A percentile compares a stretch with the other conserved stretches of the same genome.
Evolutionary conservation across 2,113 vertebrate genomes (phyloP).

Genomic region (Sphyrna mokarran): DNA sequence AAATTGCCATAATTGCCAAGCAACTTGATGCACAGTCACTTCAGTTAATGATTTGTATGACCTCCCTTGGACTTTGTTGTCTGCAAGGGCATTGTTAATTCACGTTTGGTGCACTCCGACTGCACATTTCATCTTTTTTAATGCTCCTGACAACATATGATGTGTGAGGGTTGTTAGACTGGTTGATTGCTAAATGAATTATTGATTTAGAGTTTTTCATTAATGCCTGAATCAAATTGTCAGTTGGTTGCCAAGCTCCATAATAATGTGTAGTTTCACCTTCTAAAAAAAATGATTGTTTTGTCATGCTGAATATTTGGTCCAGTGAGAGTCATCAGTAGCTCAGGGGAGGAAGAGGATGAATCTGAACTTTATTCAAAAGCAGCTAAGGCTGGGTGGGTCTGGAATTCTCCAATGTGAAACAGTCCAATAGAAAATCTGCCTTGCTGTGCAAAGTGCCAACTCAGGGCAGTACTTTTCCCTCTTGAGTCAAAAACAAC

Average conservation of each 20-base stretch:
- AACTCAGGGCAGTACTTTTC: too few species aligned
- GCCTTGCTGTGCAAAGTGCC: background rate
- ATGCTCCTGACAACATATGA: background rate
- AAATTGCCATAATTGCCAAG: background rate
- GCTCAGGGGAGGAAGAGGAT: background rate
- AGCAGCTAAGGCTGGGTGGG: background rate
- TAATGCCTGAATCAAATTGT: conserved; percentile 19
- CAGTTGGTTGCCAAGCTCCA: background rate
- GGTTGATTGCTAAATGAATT: conserved; percentile 22
- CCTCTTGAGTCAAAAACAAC: background rate
- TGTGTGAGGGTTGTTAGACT: conserved; percentile 17
- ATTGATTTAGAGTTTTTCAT: conserved; percentile 22
- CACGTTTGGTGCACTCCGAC: background rate
- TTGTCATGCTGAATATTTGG: conserved; percentile 22
- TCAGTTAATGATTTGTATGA: conserved; percentile 17
- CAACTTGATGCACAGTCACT: background rate
- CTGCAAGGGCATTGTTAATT: conserved; percentile 13
- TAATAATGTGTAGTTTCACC: background rate
- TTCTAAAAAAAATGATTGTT: conserved; percentile 13
- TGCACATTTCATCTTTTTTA: conserved; percentile 5
- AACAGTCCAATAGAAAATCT: background rate
- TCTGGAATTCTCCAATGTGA: background rate
- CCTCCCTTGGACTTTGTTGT: background rate
- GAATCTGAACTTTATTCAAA: background rate
- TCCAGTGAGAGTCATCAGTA: background rate